Evolutionary conservation across 1,140 invertebrate genomes (phyloP).

Genomic region (Pseudomyrmex sp.): DNA sequence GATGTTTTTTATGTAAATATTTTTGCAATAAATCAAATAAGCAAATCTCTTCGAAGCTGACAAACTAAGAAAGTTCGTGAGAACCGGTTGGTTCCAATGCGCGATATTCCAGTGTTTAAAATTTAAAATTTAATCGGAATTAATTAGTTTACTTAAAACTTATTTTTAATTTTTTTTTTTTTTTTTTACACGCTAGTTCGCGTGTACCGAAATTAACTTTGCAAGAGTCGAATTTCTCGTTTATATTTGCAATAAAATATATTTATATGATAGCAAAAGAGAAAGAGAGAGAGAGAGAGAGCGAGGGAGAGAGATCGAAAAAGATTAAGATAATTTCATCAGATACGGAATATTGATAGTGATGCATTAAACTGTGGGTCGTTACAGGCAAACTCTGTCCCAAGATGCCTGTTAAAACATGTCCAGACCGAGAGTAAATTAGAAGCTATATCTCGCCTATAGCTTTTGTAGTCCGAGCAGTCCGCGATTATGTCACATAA

Average conservation of each 20-base stretch:
- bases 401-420: slow-evolving; percentile 49
- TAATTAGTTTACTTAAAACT: no score
- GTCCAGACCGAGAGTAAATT: slow-evolving; percentile 70
- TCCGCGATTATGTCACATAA: slow-evolving; percentile 67
- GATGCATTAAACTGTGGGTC: slow-evolving; percentile 23
- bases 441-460: slow-evolving; percentile 70
- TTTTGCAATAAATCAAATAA: neutral
- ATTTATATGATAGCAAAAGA: neutral
- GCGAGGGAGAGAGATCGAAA: neutral
- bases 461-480: slow-evolving; percentile 65
- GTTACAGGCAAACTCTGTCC: slow-evolving; percentile 40
- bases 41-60: no score
- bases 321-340: neutral
- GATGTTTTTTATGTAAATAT: neutral
- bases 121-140: no score
- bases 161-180: no score
- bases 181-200: no score
- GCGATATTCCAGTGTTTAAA: no score
- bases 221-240: neutral
- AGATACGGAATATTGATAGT: neutral
- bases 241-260: neutral
- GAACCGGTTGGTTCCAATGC: no score
- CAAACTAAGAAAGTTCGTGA: no score
- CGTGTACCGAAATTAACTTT: no score
- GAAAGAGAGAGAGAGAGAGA: neutral